Percentiles rank a stretch among this genome's conserved stretches.
These are phyloP conservation scores for Blastomussa wellsi DNA, from an alignment of 92 coral and sea anemone genomes.

Conservation along the genomic window DNA sequence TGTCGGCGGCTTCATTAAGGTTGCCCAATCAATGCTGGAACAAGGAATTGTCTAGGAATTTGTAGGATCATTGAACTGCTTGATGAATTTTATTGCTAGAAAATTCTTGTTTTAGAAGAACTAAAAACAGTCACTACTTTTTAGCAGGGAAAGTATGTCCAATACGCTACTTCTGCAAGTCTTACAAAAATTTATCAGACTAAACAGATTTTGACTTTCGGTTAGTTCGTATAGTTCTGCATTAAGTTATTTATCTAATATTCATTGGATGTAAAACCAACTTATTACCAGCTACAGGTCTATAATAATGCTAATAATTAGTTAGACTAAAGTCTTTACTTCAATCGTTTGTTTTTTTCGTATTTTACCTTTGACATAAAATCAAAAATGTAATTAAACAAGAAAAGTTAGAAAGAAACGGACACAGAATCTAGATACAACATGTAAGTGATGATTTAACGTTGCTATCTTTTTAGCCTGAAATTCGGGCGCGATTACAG, in stretches of 20 bases:
- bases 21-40: slow-evolving; percentile 75
- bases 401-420: not conserved
- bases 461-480: not conserved
- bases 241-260: slow-evolving; percentile 10
- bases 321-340: not conserved
- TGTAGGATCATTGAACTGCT: not conserved
- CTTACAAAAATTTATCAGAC: not conserved
- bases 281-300: not conserved
- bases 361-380: not conserved
- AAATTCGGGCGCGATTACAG: not conserved
- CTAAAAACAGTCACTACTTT: not conserved
- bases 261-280: not conserved
- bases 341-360: not conserved
- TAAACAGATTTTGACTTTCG: not conserved
- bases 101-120: slow-evolving; percentile 2
- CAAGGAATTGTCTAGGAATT: slow-evolving; percentile 66
- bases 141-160: not conserved
- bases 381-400: slow-evolving; percentile 2
- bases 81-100: not conserved
- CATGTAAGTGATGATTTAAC: not conserved
- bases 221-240: not conserved
- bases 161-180: not conserved
- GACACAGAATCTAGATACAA: not conserved
- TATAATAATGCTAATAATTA: not conserved
- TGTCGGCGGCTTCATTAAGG: slow-evolving; percentile 75